Evolutionary conservation across 2,797 vertebrate species (phyloP), one percentile per base, ranked within the genome.

Genomic region (Dallia pectoralis): DNA sequence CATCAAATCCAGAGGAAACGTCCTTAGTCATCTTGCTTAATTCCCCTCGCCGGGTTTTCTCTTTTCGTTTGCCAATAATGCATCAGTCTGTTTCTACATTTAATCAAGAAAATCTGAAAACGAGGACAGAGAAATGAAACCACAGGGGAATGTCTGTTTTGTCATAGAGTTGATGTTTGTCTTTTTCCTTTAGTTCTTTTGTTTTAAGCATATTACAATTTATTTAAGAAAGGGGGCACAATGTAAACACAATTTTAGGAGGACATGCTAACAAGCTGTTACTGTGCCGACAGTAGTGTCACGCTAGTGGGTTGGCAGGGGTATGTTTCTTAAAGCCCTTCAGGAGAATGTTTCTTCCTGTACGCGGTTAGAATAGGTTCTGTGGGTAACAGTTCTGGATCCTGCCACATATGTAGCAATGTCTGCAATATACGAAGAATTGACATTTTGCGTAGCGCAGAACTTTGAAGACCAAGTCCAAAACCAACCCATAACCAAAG

Each of bases 51-150:
- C 27, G 27, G 73, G 63, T 79, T 69, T 77, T 72, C 82, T 88
- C 79, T 88, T 84, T 85, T 88, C 83, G 71, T 72, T 75, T 88
- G 88, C 87, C 89, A 91, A 89, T 89, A 82, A 86, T 86, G 83
- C 82, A 81, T 77, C 82, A 56, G 85, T 84, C 79, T 77, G 77
- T 86, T 89, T 88, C 87, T 84, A 82, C 87, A 88, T 88, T 80
- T 74, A 85, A 86, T 90, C 85, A 88, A 74, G 82, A 85, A 76
- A 79, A 81, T 67, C 79, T 84, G 79, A 83, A 80, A 89, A 82
- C 82, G 75, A 78, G 62, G 79, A 85, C 78, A 66, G 71, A 66
- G 71, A 76, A 69, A 2, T 32, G 84, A 63, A 87, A 86, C 85
- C 83, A 85, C 74, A 76, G 83, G 75, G 84, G 68, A 77, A 56